These are phyloP conservation scores for Zaprionus ghesquierei DNA, from an alignment of 1,140 invertebrate species.

Conservation along the genomic window DNA sequence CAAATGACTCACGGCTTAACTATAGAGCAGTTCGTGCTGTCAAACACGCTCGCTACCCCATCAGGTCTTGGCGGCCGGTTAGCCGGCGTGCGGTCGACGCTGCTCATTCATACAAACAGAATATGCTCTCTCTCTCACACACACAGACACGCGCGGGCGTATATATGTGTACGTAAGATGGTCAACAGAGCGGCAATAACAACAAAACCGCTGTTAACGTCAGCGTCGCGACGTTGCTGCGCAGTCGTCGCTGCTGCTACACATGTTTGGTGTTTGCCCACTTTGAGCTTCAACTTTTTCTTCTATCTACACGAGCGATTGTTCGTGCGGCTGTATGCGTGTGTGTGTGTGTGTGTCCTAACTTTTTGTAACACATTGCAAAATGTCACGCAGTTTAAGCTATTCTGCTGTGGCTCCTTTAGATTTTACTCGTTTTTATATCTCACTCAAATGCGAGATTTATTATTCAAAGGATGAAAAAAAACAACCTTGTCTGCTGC, in stretches of 20 bases:
- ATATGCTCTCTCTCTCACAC: slow-evolving; percentile 45
- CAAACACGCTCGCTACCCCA: slow-evolving; percentile 31
- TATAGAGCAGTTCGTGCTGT: slow-evolving; percentile 24
- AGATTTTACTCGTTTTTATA: background rate
- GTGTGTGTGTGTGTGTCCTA: slow-evolving; percentile 24
- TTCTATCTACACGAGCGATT: slow-evolving; percentile 21
- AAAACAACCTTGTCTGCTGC: background rate
- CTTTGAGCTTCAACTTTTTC: slow-evolving; percentile 55
- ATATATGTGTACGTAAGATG: slow-evolving; percentile 27
- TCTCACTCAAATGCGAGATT: slow-evolving; percentile 4
- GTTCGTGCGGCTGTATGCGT: slow-evolving; percentile 1
- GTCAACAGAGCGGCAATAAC: slow-evolving; percentile 43
- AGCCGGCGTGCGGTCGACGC: slow-evolving; percentile 35
- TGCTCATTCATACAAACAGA: slow-evolving; percentile 55
- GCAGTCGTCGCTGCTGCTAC: slow-evolving; percentile 38
- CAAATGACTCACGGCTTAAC: slow-evolving; percentile 54
- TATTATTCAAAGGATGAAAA: slow-evolving; percentile 8
- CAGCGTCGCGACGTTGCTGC: slow-evolving; percentile 23
- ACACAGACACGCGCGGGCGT: slow-evolving; percentile 27
- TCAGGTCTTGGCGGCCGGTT: slow-evolving; percentile 53
- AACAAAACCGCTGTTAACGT: slow-evolving; percentile 36
- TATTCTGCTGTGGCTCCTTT: slow-evolving; percentile 6
- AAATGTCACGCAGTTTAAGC: slow-evolving; percentile 61
- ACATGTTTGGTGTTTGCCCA: slow-evolving; percentile 69
- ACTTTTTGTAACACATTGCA: slow-evolving; percentile 50